Percentiles rank a stretch among this genome's conserved stretches.
Evolutionary conservation across 2,888 invertebrate genomes (phyloP).

Genomic region (Pseudanteris insignis): DNA sequence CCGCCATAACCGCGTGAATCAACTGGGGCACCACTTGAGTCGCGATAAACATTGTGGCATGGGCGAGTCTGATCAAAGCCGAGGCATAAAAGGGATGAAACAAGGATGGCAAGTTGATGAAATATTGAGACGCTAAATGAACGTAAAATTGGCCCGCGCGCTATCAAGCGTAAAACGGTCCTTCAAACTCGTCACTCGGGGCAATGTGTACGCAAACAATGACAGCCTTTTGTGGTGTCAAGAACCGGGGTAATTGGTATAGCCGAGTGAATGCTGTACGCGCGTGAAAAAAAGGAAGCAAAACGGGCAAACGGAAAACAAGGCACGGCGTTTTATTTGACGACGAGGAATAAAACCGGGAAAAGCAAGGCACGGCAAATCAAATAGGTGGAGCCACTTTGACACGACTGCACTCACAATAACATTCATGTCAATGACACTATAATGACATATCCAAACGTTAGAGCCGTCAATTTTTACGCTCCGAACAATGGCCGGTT

Average conservation of each 20-base stretch:
- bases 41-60: not conserved
- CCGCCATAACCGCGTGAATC: conserved; percentile 7
- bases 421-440: too few relatives aligned
- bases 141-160: conserved; percentile 5
- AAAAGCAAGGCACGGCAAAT: too few relatives aligned
- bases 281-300: not conserved
- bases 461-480: not conserved
- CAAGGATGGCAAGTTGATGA: not conserved
- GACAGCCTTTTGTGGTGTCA: conserved; percentile 12
- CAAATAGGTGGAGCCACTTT: too few relatives aligned
- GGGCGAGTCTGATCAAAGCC: not conserved
- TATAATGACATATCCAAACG: conserved; percentile 8
- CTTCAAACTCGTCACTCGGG: conserved; percentile 9
- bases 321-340: too few relatives aligned
- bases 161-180: conserved; percentile 2
- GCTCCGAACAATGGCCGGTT: not conserved
- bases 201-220: conserved; percentile 13
- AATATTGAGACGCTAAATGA: not conserved
- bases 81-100: not conserved
- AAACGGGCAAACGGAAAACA: too few relatives aligned
- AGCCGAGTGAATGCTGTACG: conserved; percentile 6
- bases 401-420: too few relatives aligned
- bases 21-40: conserved; percentile 10
- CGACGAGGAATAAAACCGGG: too few relatives aligned
- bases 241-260: not conserved